Conservation (phyloP, 2,113 vertebrate genomes). For the Cryptomyrus ogoouensis region DNA sequence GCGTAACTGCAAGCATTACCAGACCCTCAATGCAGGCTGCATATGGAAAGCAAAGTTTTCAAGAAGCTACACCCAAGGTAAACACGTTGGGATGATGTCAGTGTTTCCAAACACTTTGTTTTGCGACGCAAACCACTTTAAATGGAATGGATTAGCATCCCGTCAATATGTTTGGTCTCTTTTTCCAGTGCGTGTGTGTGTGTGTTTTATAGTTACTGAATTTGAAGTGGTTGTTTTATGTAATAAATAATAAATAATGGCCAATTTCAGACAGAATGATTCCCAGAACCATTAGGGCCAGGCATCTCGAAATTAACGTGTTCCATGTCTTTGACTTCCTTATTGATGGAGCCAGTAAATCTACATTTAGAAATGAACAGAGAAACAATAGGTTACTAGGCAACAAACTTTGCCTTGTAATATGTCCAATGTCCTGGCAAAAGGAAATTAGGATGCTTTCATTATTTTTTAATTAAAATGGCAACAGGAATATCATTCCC, state of each 20-base stretch:
- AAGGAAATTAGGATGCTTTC: conserved; percentile 56
- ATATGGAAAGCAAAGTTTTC: neutral
- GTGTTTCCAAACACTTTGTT: neutral
- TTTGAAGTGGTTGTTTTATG: neutral
- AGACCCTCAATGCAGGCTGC: neutral
- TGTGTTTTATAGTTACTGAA: neutral
- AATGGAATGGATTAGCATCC: conserved; percentile 9
- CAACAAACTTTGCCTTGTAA: conserved; percentile 43
- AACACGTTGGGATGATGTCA: neutral
- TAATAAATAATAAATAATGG: conserved; percentile 8
- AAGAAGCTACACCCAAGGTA: neutral
- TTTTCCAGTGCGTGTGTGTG: neutral
- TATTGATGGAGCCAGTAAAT: conserved; percentile 50
- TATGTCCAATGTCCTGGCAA: conserved; percentile 52
- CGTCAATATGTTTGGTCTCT: neutral
- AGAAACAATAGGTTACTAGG: conserved; percentile 51
- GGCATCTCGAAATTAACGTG: conserved; percentile 22
- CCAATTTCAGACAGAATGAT: conserved; percentile 13
- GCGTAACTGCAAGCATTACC: neutral
- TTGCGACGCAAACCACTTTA: neutral
- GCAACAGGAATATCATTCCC: conserved; percentile 42
- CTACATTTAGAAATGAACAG: conserved; percentile 48
- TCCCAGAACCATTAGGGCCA: conserved; percentile 41
- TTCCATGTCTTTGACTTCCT: conserved; percentile 38
- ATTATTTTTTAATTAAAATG: conserved; percentile 56